Percentiles rank a stretch among this genome's conserved stretches.
Conservation (phyloP, 2,888 invertebrate genomes). For the Caenorhabditis macrosperma region DNA sequence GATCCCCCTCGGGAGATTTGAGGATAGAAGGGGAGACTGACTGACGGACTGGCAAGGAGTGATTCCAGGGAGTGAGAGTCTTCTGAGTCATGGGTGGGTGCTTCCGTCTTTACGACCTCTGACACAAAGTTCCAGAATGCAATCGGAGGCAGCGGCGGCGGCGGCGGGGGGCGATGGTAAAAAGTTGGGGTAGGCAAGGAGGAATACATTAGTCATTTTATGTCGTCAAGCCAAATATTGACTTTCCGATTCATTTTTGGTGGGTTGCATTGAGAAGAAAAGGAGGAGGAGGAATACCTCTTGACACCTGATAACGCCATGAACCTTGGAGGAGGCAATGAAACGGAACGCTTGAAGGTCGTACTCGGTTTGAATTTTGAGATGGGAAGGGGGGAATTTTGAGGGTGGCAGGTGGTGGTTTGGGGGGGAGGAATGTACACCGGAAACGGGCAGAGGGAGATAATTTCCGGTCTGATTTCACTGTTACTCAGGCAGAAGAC, state of each 20-base stretch:
- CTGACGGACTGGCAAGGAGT: conserved; percentile 1
- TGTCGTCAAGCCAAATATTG: conserved; percentile 53
- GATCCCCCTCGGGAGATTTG: conserved; percentile 17
- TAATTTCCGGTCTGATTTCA: conserved; percentile 29
- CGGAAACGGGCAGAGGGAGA: conserved; percentile 22
- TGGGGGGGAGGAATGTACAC: neutral
- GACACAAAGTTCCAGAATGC: conserved; percentile 38
- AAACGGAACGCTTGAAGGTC: conserved; percentile 53
- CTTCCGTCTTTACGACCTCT: conserved; percentile 38
- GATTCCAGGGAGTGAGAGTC: neutral
- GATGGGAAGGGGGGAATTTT: neutral
- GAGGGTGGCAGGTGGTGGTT: neutral
- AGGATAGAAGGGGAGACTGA: neutral
- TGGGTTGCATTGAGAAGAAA: conserved; percentile 1
- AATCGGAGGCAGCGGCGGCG: neutral
- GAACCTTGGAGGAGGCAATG: conserved; percentile 47
- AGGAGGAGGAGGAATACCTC: neutral
- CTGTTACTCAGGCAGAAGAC: conserved; percentile 2
- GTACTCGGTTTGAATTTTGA: conserved; percentile 3
- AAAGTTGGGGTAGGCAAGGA: conserved; percentile 32
- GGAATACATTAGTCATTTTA: conserved; percentile 56
- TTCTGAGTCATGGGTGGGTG: conserved; percentile 38
- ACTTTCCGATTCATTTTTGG: conserved; percentile 45
- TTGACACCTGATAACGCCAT: conserved; percentile 48
- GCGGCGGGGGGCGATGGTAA: neutral